Base-by-base conservation (phyloP, 2,888 invertebrate species). In the Spialia ferax region DNA sequence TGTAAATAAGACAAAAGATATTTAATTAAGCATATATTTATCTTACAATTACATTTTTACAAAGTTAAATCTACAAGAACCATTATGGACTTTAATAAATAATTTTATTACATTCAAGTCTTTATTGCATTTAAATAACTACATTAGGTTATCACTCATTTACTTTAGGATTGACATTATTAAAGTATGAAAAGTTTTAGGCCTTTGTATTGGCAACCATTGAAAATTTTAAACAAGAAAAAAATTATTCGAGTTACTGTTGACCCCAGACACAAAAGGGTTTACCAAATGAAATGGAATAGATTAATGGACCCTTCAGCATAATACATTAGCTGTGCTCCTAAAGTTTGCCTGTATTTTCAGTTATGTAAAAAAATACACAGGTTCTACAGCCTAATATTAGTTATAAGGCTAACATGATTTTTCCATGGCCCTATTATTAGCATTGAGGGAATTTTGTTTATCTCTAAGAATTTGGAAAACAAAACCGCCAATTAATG, bases 11-110 rank as follows among this genome's bases (percentile, higher is more conserved):
- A 2, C 32, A 32, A 11, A 1, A 10, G 11, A 32, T 32, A 32
- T 11, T 23, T 20, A 50, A 22, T 61, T 61, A 56, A 63, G 63
- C 32, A 26, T 63, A 56, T 64, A 50, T 64, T 64, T 45, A 50
- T 35, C 64, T 64, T 48, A 57, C 8, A 48, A 64, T 48, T 50
- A 63, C 55, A 63, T 55, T 48, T 38, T 63, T 55, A 63, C 42
- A 63, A 54, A 63, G 13, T 11, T 52, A 54, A 26, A 64, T 50
- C 57, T 64, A 64, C 45, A 64, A 64, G 64, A 64, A 64, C 64
- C 56, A 64, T 50, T 13, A 26, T 35, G 45, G 50, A 64, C 35
- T 35, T 57, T 32, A 64, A 64, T 64, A 64, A 64, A 64, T 64
- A 64, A 45, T 7, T 8, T 45, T 45, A 2, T 45, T 18, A 45